phyloP scores from a whole-genome alignment of 2,888 invertebrate genomes.

The Parasteatoda lunata region DNA sequence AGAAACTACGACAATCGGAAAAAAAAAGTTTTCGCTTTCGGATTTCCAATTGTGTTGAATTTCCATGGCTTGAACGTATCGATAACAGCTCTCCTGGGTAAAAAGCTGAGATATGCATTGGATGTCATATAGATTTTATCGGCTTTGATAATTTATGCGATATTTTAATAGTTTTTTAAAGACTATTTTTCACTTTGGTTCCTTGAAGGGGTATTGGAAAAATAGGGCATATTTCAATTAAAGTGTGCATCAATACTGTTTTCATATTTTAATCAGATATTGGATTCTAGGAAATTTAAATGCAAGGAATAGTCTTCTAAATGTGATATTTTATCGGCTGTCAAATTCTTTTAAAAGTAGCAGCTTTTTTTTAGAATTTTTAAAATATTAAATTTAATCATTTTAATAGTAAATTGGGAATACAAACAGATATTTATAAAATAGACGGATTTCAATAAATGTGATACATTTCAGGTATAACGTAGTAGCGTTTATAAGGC shows the following conservation, averaged over 20 bases:
- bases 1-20: slow-evolving; percentile 49
- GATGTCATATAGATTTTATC: slow-evolving; percentile 19
- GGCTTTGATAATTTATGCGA: slow-evolving; percentile 37
- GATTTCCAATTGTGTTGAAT: slow-evolving; percentile 48
- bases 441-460: no score
- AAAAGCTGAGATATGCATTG: background rate
- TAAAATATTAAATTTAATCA: no score
- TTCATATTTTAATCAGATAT: background rate
- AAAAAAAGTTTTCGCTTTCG: slow-evolving; percentile 40
- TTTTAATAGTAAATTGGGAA: no score
- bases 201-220: background rate
- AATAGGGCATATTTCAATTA: background rate
- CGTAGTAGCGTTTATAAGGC: no score
- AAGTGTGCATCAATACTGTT: background rate
- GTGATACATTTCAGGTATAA: no score
- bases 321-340: no score
- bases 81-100: slow-evolving; percentile 18
- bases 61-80: slow-evolving; percentile 13
- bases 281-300: background rate
- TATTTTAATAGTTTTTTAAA: slow-evolving; percentile 32
- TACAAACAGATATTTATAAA: no score
- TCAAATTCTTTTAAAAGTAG: no score
- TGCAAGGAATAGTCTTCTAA: no score
- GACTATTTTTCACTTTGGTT: background rate
- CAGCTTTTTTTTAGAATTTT: no score